These are phyloP conservation scores for Henricia sp. DNA, from an alignment of 53 echinoderm and acorn worm genomes.

Conservation along the genomic window DNA sequence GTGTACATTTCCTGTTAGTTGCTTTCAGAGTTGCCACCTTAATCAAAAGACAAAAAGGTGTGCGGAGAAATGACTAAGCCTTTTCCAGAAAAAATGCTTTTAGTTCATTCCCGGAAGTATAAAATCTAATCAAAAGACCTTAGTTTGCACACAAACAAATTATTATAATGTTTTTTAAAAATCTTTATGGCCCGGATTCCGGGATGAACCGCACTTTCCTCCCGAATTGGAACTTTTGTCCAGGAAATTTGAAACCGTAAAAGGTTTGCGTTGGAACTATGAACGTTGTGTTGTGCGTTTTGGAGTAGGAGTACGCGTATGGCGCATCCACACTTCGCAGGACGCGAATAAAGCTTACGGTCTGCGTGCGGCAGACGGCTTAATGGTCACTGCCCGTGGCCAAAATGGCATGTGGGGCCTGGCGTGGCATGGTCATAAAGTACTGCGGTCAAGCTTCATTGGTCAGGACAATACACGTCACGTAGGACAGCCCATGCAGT, in stretches of 20 bases:
- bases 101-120: too few species aligned
- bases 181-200: neutral
- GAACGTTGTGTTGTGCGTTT: neutral
- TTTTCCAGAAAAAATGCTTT: too few species aligned
- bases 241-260: neutral
- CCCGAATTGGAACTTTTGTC: neutral
- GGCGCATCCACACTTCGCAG: constrained; percentile 6
- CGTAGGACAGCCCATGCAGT: neutral
- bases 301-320: neutral
- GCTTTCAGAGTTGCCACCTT: too few species aligned
- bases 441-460: neutral
- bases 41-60: too few species aligned
- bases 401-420: constrained; percentile 27
- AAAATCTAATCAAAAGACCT: too few species aligned
- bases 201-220: neutral
- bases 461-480: constrained; percentile 8
- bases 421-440: neutral
- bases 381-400: neutral
- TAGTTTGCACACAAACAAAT: too few species aligned
- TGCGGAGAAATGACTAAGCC: too few species aligned
- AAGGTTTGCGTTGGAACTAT: neutral
- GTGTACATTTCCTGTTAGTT: too few species aligned
- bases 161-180: neutral
- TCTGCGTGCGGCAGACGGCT: constrained; percentile 28
- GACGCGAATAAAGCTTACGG: constrained; percentile 3